Conservation (phyloP, 1,140 invertebrate genomes). For the Monomorium pharaonis region DNA sequence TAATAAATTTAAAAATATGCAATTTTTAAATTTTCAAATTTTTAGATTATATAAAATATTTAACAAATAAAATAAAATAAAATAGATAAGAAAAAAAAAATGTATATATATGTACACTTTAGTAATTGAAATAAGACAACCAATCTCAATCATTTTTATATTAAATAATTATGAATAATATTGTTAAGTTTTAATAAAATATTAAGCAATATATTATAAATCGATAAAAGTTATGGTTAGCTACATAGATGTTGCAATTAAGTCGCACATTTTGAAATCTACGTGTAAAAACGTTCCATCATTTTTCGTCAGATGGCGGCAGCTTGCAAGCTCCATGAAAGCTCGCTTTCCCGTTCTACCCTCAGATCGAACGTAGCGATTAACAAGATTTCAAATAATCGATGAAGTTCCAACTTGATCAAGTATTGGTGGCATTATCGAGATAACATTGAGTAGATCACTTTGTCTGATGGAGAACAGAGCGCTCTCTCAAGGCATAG, state of each 20-base stretch:
- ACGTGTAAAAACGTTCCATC: conserved; percentile 63
- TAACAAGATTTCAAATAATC: conserved; percentile 55
- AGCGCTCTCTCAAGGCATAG: not conserved
- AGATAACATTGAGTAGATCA: conserved; percentile 6
- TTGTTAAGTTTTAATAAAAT: not conserved
- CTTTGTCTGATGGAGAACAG: not conserved
- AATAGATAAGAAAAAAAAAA: no score
- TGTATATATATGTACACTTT: no score
- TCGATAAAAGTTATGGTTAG: not conserved
- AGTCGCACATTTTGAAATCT: not conserved
- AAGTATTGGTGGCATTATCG: not conserved
- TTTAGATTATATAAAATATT: no score
- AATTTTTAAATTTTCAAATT: not conserved
- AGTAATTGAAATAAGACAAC: not conserved
- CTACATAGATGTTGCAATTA: not conserved
- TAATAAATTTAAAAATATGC: not conserved
- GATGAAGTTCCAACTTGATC: not conserved
- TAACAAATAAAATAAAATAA: no score
- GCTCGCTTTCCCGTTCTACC: conserved; percentile 26
- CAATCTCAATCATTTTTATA: not conserved
- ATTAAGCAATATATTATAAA: not conserved
- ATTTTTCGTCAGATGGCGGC: conserved; percentile 69
- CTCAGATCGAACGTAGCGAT: not conserved
- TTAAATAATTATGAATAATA: not conserved
- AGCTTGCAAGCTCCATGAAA: conserved; percentile 58